A percentile compares a stretch with the other conserved stretches of the same genome.
Conservation (phyloP, 2,888 invertebrate genomes). For the Lottia gigantea region DNA sequence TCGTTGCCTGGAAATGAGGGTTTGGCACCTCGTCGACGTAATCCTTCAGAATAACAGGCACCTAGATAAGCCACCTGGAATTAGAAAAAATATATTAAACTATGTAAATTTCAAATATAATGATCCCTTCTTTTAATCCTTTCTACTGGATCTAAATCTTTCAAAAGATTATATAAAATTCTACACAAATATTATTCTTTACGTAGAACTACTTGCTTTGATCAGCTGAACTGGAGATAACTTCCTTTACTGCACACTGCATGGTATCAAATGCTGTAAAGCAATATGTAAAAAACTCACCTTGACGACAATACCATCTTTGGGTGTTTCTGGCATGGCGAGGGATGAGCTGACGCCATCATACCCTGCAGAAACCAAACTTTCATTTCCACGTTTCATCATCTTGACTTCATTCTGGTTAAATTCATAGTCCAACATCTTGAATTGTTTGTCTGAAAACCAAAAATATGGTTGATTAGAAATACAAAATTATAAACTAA, state of each 20-base stretch:
- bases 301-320: constrained; percentile 59
- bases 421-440: constrained; percentile 55
- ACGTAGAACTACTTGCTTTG: no score
- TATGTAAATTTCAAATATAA: no score
- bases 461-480: no score
- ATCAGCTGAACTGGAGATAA: no score
- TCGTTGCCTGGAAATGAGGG: constrained; percentile 69
- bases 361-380: constrained; percentile 26
- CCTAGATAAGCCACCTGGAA: constrained; percentile 69
- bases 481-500: no score
- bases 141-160: not conserved
- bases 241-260: no score
- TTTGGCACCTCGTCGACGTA: constrained; percentile 67
- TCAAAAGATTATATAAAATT: no score
- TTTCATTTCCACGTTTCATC: constrained; percentile 28
- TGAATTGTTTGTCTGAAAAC: constrained; percentile 16
- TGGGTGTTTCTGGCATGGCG: constrained; percentile 57
- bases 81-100: not conserved
- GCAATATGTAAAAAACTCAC: no score
- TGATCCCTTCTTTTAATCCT: no score
- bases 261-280: no score
- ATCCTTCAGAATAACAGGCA: constrained; percentile 69
- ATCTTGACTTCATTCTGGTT: constrained; percentile 47
- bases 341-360: constrained; percentile 43
- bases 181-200: no score